Percentiles rank a stretch among this genome's conserved stretches.
Evolutionary conservation across 2,113 vertebrate species (phyloP).

Genomic region (Alectura lathami): DNA sequence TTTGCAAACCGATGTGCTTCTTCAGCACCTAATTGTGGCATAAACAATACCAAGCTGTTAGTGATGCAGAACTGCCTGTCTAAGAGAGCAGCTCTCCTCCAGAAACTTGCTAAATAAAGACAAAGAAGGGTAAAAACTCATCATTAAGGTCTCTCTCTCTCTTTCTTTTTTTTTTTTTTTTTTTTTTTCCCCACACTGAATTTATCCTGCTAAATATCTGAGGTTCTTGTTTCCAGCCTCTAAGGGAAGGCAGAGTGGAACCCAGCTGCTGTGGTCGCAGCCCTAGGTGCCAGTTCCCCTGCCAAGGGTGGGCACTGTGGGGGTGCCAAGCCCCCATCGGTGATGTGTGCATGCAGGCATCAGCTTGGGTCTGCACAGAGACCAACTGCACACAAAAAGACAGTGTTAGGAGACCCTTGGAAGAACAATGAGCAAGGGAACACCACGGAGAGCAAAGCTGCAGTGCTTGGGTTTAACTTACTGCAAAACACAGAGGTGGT

Average conservation of each 20-base stretch:
- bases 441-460: rapidly evolving
- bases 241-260: neutral
- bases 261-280: neutral
- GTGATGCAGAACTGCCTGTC: slow-evolving; percentile 15
- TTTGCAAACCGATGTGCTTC: slow-evolving; percentile 25
- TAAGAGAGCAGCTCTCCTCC: slow-evolving; percentile 2
- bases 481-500: no score
- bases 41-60: slow-evolving; percentile 32
- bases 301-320: neutral
- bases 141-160: neutral
- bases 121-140: neutral
- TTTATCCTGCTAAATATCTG: neutral
- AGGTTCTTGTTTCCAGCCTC: neutral
- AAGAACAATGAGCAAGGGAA: neutral
- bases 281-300: neutral
- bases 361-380: neutral
- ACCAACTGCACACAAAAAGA: rapidly evolving
- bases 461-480: neutral
- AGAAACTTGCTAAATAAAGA: slow-evolving; percentile 28
- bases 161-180: no score
- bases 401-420: rapidly evolving
- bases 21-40: slow-evolving; percentile 31
- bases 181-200: neutral
- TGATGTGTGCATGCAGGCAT: neutral
- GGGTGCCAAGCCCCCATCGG: neutral